These are phyloP conservation scores for Molorchus minor DNA, from an alignment of 2,888 invertebrate genomes.

Conservation along the genomic window DNA sequence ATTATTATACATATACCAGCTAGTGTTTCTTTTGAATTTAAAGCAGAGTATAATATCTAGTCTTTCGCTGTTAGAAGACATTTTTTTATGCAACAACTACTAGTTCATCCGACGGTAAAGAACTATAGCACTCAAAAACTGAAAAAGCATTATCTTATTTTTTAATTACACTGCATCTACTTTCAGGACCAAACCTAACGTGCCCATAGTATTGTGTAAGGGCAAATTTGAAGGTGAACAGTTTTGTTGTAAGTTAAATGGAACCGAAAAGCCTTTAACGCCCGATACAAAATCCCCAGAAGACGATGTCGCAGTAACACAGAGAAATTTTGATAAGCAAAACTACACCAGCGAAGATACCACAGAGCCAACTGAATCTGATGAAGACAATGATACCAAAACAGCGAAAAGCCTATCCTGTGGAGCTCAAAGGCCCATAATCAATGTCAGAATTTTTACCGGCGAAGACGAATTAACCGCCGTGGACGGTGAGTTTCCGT, in stretches of 20 bases:
- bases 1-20: too few species aligned
- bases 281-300: constrained; percentile 3
- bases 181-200: not conserved
- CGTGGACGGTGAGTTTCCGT: constrained; percentile 46
- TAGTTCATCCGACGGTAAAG: too few species aligned
- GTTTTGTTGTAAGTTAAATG: constrained; percentile 18
- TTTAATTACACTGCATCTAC: too few species aligned
- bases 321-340: not conserved
- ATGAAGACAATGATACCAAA: not conserved
- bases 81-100: too few species aligned
- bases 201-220: constrained; percentile 13
- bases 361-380: too few species aligned
- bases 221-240: constrained; percentile 21
- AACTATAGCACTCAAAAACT: too few species aligned
- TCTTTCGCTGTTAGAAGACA: too few species aligned
- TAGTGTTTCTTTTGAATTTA: too few species aligned
- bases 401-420: constrained; percentile 23
- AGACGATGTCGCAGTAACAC: not conserved
- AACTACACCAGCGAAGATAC: too few species aligned
- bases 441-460: constrained; percentile 39
- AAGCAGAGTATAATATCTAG: too few species aligned
- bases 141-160: too few species aligned
- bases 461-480: constrained; percentile 37
- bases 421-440: constrained; percentile 36
- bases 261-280: not conserved